Conservation (phyloP, 2,113 vertebrate genomes). For the Pipra filicauda region DNA sequence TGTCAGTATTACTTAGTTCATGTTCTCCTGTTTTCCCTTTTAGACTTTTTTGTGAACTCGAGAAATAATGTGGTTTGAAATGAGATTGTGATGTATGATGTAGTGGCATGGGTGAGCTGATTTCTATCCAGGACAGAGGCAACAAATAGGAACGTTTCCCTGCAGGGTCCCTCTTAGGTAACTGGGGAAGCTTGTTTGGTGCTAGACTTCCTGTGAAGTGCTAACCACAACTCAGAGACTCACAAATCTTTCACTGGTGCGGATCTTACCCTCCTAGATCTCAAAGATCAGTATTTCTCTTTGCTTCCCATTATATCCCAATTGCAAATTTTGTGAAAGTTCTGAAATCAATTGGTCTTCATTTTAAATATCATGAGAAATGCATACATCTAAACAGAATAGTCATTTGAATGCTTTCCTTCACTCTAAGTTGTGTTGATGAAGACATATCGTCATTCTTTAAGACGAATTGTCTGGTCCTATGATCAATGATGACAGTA, state of each 20-base stretch:
- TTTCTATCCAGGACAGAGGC: neutral
- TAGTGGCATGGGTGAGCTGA: neutral
- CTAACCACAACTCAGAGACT: neutral
- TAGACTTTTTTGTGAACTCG: neutral
- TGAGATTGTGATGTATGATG: neutral
- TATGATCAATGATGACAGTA: neutral
- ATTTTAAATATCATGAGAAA: neutral
- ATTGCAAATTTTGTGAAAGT: neutral
- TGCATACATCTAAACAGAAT: neutral
- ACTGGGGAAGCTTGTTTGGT: neutral
- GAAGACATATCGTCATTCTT: neutral
- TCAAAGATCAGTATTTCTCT: neutral
- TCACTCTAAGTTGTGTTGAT: neutral
- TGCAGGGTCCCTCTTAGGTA: neutral
- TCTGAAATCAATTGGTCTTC: neutral
- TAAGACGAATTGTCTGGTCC: neutral
- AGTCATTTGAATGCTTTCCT: neutral
- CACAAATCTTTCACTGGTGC: neutral
- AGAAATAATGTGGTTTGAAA: neutral
- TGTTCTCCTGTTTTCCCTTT: neutral
- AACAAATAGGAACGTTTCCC: neutral
- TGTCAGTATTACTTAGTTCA: neutral
- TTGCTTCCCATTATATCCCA: neutral
- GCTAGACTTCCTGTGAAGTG: neutral
- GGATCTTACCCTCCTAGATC: no score